Base-by-base conservation (phyloP, 1,140 invertebrate species). In the Yoshiicerus persimilis region DNA sequence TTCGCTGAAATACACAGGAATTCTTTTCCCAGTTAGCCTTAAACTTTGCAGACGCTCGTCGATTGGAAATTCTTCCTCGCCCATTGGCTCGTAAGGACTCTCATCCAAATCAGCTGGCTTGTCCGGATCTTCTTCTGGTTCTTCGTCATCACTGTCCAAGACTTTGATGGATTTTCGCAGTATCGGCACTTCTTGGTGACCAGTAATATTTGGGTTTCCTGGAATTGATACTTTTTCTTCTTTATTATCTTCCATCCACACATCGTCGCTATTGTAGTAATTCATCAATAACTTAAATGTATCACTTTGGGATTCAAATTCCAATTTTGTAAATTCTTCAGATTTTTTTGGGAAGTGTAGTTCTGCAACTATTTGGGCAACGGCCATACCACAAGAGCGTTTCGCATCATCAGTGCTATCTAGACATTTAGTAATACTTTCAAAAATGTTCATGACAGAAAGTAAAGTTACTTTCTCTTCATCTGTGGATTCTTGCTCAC, bases 91-190 rank as follows among this genome's bases (percentile, higher is more conserved):
- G 36, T 36, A 77, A 4, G 85, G 85, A 56, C 77, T 25, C 10
- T 41, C 86, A 62, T 89, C 88, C 27, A 30, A 11, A 1, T 10
- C 64, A 0, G 62, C 11, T 11, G 20, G 32, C 2, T 36, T 30
- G 2, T 41, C 23, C 34, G 88, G 32, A 30, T 88, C 66, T 9
- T 87, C 62, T 70, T 87, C 87, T 32, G 41, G 77, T 23, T 88
- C 88, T 25, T 90, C 89, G 39, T 90, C 89, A 66, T 90, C 89
- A 85, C 89, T 90, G 30, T 90, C 89, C 27, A 90, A 83, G 2
- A 89, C 38, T 56, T 77, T 64, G 16, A 39, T 75, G 4, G 34
- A 27, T 30, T 34, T 87, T 83, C 64, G 32, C 11, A 80, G 8
- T 30, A 47, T 10, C 41, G 36, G 9, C 27, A 1, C 32, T 34